A percentile compares a stretch with the other conserved stretches of the same genome.
Conservation (phyloP, 2,797 vertebrate species). For the Antennarius maculatus region DNA sequence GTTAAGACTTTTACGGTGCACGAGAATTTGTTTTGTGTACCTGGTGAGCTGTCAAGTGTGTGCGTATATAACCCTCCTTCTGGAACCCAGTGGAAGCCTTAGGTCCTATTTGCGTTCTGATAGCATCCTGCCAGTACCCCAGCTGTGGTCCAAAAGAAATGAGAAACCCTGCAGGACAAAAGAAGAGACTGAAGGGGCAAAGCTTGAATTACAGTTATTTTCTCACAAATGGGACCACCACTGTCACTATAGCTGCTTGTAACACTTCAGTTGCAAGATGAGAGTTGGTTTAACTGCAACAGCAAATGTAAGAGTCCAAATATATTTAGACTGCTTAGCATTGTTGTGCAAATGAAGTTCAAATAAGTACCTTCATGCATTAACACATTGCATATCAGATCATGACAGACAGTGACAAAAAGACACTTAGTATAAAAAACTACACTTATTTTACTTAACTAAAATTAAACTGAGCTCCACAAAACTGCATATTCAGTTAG, state of each 20-base stretch:
- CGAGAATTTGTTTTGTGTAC: background rate
- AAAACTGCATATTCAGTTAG: background rate
- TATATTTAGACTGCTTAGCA: background rate
- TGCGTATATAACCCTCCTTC: slow-evolving; percentile 5
- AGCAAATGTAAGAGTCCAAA: background rate
- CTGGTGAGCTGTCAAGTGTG: too few species aligned
- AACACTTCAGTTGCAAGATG: slow-evolving; percentile 10
- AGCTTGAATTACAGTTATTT: slow-evolving; percentile 69
- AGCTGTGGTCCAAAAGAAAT: slow-evolving; percentile 62
- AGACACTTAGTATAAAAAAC: background rate
- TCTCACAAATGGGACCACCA: slow-evolving; percentile 55
- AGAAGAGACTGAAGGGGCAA: slow-evolving; percentile 60
- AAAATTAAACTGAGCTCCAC: background rate
- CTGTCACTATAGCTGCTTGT: slow-evolving; percentile 25
- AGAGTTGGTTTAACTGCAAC: background rate
- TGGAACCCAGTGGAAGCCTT: slow-evolving; percentile 8
- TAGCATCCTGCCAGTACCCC: slow-evolving; percentile 31
- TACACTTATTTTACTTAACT: background rate
- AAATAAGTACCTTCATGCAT: background rate
- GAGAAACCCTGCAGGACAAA: slow-evolving; percentile 58
- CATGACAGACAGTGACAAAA: background rate
- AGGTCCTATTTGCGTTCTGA: slow-evolving; percentile 55
- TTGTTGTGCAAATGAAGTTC: too few species aligned
- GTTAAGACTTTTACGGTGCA: slow-evolving; percentile 3
- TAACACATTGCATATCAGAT: background rate